Conservation (phyloP, 2,888 invertebrate genomes). For the Platerodrilus igneus region DNA sequence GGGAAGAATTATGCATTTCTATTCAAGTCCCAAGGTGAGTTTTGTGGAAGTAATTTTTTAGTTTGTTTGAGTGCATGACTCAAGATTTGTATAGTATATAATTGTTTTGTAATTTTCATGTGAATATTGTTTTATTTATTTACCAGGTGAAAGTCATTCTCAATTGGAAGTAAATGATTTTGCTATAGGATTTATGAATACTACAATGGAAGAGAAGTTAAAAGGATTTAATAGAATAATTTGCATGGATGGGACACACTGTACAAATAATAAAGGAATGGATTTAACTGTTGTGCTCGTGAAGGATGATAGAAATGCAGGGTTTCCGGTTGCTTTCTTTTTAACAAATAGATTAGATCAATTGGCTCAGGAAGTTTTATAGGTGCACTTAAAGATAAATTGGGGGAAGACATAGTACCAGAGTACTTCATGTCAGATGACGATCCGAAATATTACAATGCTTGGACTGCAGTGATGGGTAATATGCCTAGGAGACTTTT, state of each 20-base stretch:
- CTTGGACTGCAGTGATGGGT: conserved; percentile 10
- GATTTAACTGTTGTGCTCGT: too few relatives aligned
- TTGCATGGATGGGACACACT: conserved; percentile 13
- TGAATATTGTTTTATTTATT: too few relatives aligned
- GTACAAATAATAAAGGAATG: too few relatives aligned
- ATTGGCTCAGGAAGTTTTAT: conserved; percentile 15
- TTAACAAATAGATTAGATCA: conserved; percentile 9
- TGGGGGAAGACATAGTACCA: conserved; percentile 14
- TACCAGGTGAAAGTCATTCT: conserved; percentile 20
- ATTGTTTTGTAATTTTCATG: too few relatives aligned
- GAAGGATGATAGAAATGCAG: conserved; percentile 10
- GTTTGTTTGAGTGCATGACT: too few relatives aligned
- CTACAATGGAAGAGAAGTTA: neutral
- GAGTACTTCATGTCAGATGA: conserved; percentile 27
- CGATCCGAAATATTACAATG: conserved; percentile 24
- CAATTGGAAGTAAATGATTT: conserved; percentile 8
- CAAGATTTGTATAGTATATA: too few relatives aligned
- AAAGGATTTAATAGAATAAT: conserved; percentile 9
- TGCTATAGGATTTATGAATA: conserved; percentile 6
- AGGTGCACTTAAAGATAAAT: conserved; percentile 16
- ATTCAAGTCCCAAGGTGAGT: too few relatives aligned
- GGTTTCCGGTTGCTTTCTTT: conserved; percentile 14
- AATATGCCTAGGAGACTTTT: conserved; percentile 22
- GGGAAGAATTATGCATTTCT: too few relatives aligned
- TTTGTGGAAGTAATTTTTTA: too few relatives aligned